These are phyloP conservation scores for Microtus pennsylvanicus DNA, from an alignment of 2,113 vertebrate genomes.

Conservation along the genomic window DNA sequence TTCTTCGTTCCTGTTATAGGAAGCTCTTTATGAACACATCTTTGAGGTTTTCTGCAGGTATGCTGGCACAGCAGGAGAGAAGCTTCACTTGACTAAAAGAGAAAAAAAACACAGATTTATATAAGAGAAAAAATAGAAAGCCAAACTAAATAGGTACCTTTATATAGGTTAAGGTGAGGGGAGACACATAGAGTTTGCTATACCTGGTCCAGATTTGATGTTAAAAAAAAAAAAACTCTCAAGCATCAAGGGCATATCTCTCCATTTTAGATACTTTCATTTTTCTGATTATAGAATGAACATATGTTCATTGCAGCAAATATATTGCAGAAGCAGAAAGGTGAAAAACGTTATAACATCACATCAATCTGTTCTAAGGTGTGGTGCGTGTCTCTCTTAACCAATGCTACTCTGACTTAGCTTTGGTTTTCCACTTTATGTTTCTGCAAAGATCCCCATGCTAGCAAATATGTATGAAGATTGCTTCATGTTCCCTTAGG, in stretches of 20 bases:
- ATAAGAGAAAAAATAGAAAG: neutral
- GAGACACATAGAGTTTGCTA: neutral
- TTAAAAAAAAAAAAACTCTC: neutral
- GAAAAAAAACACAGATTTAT: neutral
- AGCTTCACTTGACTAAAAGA: neutral
- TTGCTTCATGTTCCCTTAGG: neutral
- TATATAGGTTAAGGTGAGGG: neutral
- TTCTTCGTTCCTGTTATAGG: slow-evolving; percentile 28
- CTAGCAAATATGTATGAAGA: neutral
- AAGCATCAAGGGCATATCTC: neutral
- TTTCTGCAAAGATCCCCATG: neutral
- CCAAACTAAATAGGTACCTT: neutral
- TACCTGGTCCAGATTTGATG: neutral
- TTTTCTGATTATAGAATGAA: slow-evolving; percentile 30
- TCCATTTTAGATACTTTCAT: slow-evolving; percentile 1
- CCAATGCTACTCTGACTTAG: neutral
- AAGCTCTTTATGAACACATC: neutral
- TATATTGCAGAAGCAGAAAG: slow-evolving; percentile 15
- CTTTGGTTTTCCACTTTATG: neutral
- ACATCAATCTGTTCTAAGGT: neutral
- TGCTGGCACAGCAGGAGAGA: neutral
- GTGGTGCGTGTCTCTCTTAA: neutral
- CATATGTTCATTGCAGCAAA: neutral
- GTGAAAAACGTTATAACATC: neutral
- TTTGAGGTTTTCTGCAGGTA: neutral